Evolutionary conservation across 2,797 vertebrate genomes (phyloP), one percentile per base, ranked within the genome.

Genomic region (Chromobotia macracanthus): DNA sequence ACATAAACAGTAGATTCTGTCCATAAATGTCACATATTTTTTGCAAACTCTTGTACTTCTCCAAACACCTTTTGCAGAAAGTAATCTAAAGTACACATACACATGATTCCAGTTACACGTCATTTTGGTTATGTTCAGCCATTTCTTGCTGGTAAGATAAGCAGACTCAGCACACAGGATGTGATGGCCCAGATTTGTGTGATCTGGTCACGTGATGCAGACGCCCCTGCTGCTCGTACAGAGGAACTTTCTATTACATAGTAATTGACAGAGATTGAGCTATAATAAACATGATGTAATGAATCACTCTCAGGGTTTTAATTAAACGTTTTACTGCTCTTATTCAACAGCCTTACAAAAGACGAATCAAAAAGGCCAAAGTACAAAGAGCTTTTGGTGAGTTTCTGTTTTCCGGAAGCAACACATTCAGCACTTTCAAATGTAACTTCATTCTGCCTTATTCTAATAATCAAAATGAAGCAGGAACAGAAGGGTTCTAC

Each of bases 361-460:
- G 96, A 98, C 58, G 97, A 99, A 86, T 99, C 97, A 75, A 98
- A 97, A 94, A 97, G 97, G 96, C 97, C 97, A 95, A 99, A 99
- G 94, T 99, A 99, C 94, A 96, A 95, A 91, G 97, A 99, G 91
- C 95, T 99, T 89, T 95, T 98, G 96, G 97, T 99, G 84, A 95
- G 96, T 95, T 64, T 18, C n/a, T 75, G 28, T 11, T 63, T n/a
- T n/a, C n/a, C n/a, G n/a, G 1, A 48, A 73, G 10, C 7, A 12
- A 35, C 18, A 21, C 1, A 2, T 15, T 61, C 0, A 16, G 15
- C 21, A 6, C 10, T 44, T 71, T 31, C 6, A 16, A 0, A 21
- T 51, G 50, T 5, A 5, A 16, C 3, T 41, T 41, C n/a, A n/a
- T n/a, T n/a, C n/a, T n/a, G n/a, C n/a, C n/a, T n/a, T n/a, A n/a